phyloP scores from a whole-genome alignment of 2,888 invertebrate genomes.

The Stenotaenia linearis region DNA sequence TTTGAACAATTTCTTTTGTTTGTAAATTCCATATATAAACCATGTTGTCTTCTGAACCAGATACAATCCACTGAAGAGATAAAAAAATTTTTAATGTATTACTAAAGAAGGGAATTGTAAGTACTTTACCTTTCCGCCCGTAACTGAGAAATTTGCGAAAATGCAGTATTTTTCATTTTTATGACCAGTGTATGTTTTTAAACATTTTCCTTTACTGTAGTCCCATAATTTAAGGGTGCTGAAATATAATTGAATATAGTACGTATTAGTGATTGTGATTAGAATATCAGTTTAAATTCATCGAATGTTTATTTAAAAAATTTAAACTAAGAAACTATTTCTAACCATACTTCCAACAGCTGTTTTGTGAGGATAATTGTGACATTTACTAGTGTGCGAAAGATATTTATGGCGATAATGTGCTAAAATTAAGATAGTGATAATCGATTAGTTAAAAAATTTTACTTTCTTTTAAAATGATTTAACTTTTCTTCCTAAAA shows the following conservation, averaged over 20 bases:
- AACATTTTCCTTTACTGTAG: conserved; percentile 95
- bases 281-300: too few relatives aligned
- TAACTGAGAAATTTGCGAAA: conserved; percentile 99
- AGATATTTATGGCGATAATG: too few relatives aligned
- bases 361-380: too few relatives aligned
- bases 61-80: conserved; percentile 88
- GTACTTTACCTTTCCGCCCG: conserved; percentile 84
- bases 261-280: too few relatives aligned
- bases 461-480: too few relatives aligned
- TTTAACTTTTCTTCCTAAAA: too few relatives aligned
- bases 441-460: too few relatives aligned
- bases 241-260: background rate
- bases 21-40: conserved; percentile 99
- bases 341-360: too few relatives aligned
- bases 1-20: conserved; percentile 98
- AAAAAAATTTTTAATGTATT: conserved; percentile 41
- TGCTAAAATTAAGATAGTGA: too few relatives aligned
- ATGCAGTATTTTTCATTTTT: conserved; percentile 99
- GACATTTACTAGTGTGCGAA: too few relatives aligned
- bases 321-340: too few relatives aligned
- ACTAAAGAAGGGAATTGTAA: background rate
- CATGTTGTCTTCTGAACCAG: conserved; percentile 98
- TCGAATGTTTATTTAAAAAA: too few relatives aligned
- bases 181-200: conserved; percentile 97
- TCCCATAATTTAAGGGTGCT: conserved; percentile 96